Conservation (phyloP, 1,140 invertebrate genomes). For the Diploscapter pachys region DNA sequence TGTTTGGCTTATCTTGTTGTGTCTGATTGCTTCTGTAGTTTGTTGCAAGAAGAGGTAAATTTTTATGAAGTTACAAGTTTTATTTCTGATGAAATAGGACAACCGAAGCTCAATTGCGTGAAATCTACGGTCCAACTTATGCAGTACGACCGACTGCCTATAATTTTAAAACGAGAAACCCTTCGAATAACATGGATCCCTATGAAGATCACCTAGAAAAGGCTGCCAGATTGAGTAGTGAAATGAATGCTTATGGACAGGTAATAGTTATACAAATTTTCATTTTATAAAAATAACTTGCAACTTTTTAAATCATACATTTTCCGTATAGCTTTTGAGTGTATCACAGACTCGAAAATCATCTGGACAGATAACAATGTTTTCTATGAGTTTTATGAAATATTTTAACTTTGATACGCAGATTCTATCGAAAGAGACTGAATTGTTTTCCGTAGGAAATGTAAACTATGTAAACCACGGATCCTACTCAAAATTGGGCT, state of each 20-base stretch:
- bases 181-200: constrained; percentile 19
- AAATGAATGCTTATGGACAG: constrained; percentile 48
- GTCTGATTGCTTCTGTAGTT: constrained; percentile 49
- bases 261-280: constrained; percentile 18
- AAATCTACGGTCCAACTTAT: constrained; percentile 54
- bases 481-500: no score
- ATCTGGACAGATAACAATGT: no score
- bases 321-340: no score
- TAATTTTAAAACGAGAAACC: constrained; percentile 39
- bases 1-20: constrained; percentile 52
- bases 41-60: constrained; percentile 47
- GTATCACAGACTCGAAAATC: no score
- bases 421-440: no score
- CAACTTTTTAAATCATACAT: background rate
- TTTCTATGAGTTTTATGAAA: no score
- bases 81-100: background rate
- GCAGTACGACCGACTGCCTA: constrained; percentile 49
- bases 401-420: no score
- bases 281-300: constrained; percentile 20
- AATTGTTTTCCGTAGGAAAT: no score
- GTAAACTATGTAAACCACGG: no score
- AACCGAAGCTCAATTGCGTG: constrained; percentile 35
- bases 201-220: constrained; percentile 58
- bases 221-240: constrained; percentile 41
- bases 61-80: constrained; percentile 4